Base-by-base conservation (phyloP, 2,113 vertebrate genomes). In the Pandion haliaetus region DNA sequence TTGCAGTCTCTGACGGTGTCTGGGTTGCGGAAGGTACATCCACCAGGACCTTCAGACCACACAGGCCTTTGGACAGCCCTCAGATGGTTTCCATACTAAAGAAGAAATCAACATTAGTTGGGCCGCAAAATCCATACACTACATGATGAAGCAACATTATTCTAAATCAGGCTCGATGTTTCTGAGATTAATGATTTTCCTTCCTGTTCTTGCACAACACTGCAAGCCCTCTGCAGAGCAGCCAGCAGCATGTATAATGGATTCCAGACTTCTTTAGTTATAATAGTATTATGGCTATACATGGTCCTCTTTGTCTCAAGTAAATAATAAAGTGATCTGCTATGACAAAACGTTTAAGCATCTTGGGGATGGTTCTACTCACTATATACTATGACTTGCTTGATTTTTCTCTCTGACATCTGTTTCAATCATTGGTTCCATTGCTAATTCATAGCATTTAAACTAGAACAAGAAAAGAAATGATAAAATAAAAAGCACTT, bases 11-110 rank as follows among this genome's bases (percentile, higher is more conserved):
- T 58, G 93, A 38, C 0, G 26, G 55, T 2, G 17, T 42, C 69
- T 81, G 80, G 29, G 29, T 7, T 58, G 55, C 32, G 1, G 83
- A 83, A 79, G 36, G 50, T 20, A 52, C 42, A 36, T 67, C 86
- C 65, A 69, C 31, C 94, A 42, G 28, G 73, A 92, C 94, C 87
- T 93, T 84, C 88, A 58, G 87, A 47, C 59, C 89, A 71, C 90
- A 69, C 17, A 47, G 67, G 76, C 72, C 72, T 45, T 80, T 52
- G 65, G 69, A 42, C 24, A 78, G 90, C 73, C 76, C 82, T 94
- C 97, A 97, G 92, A 55, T 88, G 90, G 31, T 93, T 97, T 95
- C 89, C 94, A 81, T 81, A 81, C 92, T 94, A 12, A 93, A 74
- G 89, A 80, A 95, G 83, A 95, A 95, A 97, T 74, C 42, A 50